phyloP scores from a whole-genome alignment of 2,113 vertebrate genomes.

The Gallinago paraguaiae region DNA sequence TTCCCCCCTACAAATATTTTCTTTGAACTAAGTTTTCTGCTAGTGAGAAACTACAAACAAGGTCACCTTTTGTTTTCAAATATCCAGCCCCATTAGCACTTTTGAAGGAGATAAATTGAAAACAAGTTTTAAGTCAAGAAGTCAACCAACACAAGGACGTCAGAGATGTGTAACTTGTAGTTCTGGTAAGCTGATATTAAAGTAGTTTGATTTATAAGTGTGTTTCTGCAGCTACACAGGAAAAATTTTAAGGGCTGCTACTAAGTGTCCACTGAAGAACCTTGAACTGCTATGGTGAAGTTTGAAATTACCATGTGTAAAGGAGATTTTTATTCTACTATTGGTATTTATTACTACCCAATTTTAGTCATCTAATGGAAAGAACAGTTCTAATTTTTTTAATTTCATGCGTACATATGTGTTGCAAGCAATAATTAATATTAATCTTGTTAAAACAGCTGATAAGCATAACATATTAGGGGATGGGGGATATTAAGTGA shows the following conservation, averaged over 20 bases:
- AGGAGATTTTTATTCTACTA: neutral
- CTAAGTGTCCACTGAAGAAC: neutral
- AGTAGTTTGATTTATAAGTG: neutral
- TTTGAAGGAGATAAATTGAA: neutral
- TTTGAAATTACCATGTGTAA: neutral
- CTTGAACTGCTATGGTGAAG: neutral
- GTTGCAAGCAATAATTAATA: neutral
- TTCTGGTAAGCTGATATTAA: neutral
- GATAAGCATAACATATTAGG: neutral
- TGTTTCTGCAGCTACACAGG: neutral
- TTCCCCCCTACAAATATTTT: neutral
- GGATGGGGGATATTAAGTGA: neutral
- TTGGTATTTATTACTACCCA: neutral
- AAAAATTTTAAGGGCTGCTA: neutral
- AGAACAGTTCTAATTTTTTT: neutral
- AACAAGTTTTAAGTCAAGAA: neutral
- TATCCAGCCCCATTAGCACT: neutral
- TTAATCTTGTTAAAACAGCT: constrained; percentile 15
- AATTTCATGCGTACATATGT: neutral
- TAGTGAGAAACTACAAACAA: neutral
- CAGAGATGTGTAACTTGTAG: neutral
- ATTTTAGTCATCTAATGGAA: neutral
- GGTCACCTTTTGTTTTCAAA: neutral
- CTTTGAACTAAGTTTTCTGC: neutral
- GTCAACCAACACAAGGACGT: neutral